Evolutionary conservation across 2,797 vertebrate genomes (phyloP), one percentile per base, ranked within the genome.

Genomic region (Synaphobranchus kaupii): DNA sequence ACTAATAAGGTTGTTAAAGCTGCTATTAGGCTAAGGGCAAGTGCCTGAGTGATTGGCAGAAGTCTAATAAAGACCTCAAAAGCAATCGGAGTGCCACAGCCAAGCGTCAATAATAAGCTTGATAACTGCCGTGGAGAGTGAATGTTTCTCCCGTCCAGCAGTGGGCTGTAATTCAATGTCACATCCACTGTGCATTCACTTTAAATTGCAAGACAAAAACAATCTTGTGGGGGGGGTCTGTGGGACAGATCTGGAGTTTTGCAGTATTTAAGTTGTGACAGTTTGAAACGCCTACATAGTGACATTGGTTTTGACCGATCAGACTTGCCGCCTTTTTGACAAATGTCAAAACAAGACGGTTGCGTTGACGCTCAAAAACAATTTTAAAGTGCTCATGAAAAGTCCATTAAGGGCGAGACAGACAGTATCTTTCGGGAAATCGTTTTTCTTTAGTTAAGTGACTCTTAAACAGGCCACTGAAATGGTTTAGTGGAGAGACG

Each of bases 1-100:
- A 63, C 22, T 63, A 22, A 63, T 22, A n/a, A 63, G 4, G 60
- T 17, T n/a, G 25, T 25, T 63, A 7, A 25, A 63, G 22, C 60
- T 63, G 60, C 34, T 34, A 15, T 12, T 50, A 83, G 47, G 25
- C 20, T 13, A 22, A 39, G 25, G 39, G 31, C 13, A 81, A 81
- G 52, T n/a, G 4, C 5, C 47, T 25, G 25, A 52, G 22, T 9
- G 47, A 1, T 83, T 58, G 86, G 80, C 68, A 76, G 86, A 20
- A 20, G 68, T 34, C 39, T 47, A 48, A 58, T 31, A 87, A 25
- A 56, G 25, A 81, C 34, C 25, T 7, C 44, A 52, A 54, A 28
- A 39, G 50, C 83, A 78, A 84, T 84, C 68, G 50, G 28, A 20
- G 58, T 22, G 52, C 78, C 63, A 84, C 83, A 76, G 66, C n/a